Evolutionary conservation across 2,888 invertebrate genomes (phyloP).

Genomic region (Drosophila flavopinicola): DNA sequence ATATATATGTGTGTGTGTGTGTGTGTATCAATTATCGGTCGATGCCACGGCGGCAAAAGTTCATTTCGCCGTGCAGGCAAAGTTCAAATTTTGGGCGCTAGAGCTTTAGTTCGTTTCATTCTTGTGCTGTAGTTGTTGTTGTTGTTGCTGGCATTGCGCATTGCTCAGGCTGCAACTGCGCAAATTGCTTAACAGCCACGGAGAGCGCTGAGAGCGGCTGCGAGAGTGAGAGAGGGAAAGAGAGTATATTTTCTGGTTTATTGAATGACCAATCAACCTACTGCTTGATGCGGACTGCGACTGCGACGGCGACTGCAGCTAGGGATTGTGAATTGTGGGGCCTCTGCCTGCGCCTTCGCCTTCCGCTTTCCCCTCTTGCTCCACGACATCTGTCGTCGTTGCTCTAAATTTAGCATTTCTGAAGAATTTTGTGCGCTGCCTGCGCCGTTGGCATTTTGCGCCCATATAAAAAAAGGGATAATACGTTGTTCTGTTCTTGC

Average conservation of each 20-base stretch:
- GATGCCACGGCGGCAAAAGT: slow-evolving; percentile 43
- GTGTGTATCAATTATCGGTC: slow-evolving; percentile 29
- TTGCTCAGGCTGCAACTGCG: slow-evolving; percentile 65
- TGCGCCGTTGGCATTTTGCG: slow-evolving; percentile 66
- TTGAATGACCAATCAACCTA: slow-evolving; percentile 81
- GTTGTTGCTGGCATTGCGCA: slow-evolving; percentile 37
- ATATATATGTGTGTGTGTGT: background rate
- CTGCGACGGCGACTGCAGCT: slow-evolving; percentile 33
- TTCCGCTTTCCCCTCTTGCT: slow-evolving; percentile 5
- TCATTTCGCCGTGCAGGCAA: slow-evolving; percentile 41
- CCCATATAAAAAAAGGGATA: slow-evolving; percentile 70
- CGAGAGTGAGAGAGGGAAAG: slow-evolving; percentile 14
- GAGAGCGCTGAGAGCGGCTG: slow-evolving; percentile 14
- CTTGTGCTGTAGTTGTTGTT: slow-evolving; percentile 19
- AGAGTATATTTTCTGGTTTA: slow-evolving; percentile 54
- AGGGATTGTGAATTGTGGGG: slow-evolving; percentile 20
- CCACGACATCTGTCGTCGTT: slow-evolving; percentile 36
- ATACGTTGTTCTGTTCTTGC: slow-evolving; percentile 43
- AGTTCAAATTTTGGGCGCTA: slow-evolving; percentile 53
- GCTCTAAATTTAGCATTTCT: slow-evolving; percentile 77
- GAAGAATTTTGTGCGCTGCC: slow-evolving; percentile 60
- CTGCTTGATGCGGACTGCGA: slow-evolving; percentile 55
- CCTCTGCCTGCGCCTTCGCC: slow-evolving; percentile 20
- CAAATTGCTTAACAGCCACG: slow-evolving; percentile 63
- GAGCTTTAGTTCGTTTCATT: slow-evolving; percentile 28